Evolutionary conservation across 2,888 invertebrate genomes (phyloP), one percentile per base, ranked within the genome.

Genomic region (Temnothorax rugatulus): DNA sequence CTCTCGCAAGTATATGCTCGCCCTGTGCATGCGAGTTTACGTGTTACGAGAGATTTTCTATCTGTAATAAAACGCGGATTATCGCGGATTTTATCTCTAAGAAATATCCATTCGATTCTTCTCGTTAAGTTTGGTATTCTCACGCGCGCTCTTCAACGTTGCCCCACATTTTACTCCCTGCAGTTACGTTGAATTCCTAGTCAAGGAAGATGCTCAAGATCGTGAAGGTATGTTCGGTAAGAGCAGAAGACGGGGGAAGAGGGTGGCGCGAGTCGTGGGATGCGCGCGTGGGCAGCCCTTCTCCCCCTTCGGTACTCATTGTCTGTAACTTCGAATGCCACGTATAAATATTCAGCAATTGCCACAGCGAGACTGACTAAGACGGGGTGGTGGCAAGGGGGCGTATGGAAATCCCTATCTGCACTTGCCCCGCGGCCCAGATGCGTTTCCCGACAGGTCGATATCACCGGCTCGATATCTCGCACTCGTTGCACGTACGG

Each of bases 261-360:
- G 44, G 25, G 41, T n/a, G 5, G 11, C n/a, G 29, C 41, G 52
- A 75, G 38, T 29, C 63, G 41, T 68, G n/a, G 68, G 77, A 44
- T 15, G 41, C 38, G 44, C 74, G 91, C 92, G 93, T 92, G 91
- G 92, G 92, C 87, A 83, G 88, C 77, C 3, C n/a, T 5, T 11
- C 54, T 74, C 21, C 4, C 50, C 38, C 21, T 38, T 57, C 66
- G 79, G 83, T 82, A 87, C 87, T 91, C 89, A 91, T 92, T 91
- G 92, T 92, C 89, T 90, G 89, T 87, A 64, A 75, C 90, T 84
- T 90, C 85, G 81, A 89, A 90, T 90, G 87, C 74, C 82, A 68
- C 84, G 84, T 91, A 91, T 92, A 91, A 92, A 92, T 92, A 92
- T 92, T 92, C 91, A 92, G 88, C 86, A 86, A 91, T 90, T 90